Evolutionary conservation across 2,113 vertebrate genomes (phyloP), one percentile per base, ranked within the genome.

Genomic region (Patagioenas fasciata): DNA sequence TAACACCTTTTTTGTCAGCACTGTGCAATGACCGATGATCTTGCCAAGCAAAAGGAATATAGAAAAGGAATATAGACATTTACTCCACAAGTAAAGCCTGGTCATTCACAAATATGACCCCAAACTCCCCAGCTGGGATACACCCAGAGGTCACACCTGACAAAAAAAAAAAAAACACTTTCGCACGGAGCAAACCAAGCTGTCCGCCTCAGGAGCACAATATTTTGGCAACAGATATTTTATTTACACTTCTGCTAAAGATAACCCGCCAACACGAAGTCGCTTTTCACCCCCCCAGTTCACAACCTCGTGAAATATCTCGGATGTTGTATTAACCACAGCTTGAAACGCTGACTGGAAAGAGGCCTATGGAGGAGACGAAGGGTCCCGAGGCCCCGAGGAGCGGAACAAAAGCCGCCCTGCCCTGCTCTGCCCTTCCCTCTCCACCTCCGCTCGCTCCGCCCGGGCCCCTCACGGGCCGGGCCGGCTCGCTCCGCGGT

Each of bases 161-260:
- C 14, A 40, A 9, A 36, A 4, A 19, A 62, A 4, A 20, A 28
- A 12, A 15, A 18, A 53, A 50, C 48, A 50, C 36, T 24, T 1
- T 2, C 0, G 53, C 53, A 0, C 50, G 3, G 10, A 3, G 70
- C 40, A 10, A 15, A 42, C 1, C 26, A 6, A 21, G 67, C 28
- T 4, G 29, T 0, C 21, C 54, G 8, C 40, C 20, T 4, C 8
- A 2, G n/a, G 5, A 28, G 6, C 0, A 2, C 16, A 3, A 0
- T 1, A 3, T 32, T 10, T 11, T 7, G 40, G 31, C 11, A 3
- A 7, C 21, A 0, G 24, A 9, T 5, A 6, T 0, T 2, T 5
- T 5, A 7, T 26, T 47, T 2, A n/a, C 20, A 23, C 20, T 44
- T 13, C 72, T 2, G 2, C 58, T 3, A 3, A 17, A 29, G 44